Evolutionary conservation across 2,113 vertebrate species (phyloP).

Genomic region (Indri indri): DNA sequence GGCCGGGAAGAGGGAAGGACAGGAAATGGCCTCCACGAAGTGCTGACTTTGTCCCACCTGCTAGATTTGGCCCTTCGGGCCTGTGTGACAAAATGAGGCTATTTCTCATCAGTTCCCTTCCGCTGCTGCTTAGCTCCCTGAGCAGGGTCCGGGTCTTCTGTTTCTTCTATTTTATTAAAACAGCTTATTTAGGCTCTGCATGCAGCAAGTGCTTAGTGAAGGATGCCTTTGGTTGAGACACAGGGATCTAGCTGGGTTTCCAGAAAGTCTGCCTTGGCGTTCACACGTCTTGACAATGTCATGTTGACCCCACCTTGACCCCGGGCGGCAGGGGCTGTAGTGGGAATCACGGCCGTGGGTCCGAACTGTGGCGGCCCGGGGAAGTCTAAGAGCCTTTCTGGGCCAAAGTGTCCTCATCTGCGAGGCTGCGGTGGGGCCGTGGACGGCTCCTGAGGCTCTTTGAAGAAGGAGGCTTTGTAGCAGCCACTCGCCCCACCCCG

Average conservation of each 20-base stretch:
- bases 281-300: not conserved
- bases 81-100: not conserved
- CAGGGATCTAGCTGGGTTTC: not conserved
- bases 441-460: not conserved
- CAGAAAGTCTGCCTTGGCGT: not conserved
- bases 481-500: not conserved
- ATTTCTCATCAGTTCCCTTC: not conserved
- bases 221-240: not conserved
- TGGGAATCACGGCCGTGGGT: not conserved
- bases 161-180: not conserved
- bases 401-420: not conserved
- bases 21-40: not conserved
- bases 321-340: not conserved
- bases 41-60: accelerated
- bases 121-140: not conserved
- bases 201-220: not conserved
- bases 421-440: not conserved
- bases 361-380: not conserved
- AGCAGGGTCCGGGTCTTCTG: not conserved
- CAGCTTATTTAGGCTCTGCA: not conserved
- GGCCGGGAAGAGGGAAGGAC: too few relatives aligned
- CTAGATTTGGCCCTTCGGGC: not conserved
- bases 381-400: not conserved
- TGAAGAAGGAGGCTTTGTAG: not conserved
- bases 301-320: not conserved